Conservation (phyloP, 23 tunicate species). For the Ciona savignyi region DNA sequence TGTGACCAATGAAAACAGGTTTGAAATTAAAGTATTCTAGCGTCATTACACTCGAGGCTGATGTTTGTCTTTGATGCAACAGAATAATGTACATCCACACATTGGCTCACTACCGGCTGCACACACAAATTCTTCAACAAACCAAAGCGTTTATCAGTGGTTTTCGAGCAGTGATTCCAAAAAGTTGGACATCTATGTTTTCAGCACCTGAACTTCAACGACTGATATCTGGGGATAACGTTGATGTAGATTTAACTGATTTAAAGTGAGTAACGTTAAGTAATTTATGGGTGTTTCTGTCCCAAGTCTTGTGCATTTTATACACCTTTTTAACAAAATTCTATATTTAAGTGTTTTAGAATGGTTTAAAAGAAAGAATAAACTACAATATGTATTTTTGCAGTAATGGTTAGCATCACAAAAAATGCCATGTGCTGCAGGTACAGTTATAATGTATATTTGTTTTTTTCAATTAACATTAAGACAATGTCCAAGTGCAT, state of each 20-base stretch:
- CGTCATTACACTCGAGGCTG: background rate
- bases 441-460: too few relatives aligned
- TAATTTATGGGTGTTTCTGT: too few relatives aligned
- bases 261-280: constrained; percentile 59
- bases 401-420: too few relatives aligned
- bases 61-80: background rate
- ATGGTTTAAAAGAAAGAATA: too few relatives aligned
- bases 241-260: constrained; percentile 78
- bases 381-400: too few relatives aligned
- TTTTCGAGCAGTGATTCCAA: constrained; percentile 62
- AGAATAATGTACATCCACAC: constrained; percentile 96
- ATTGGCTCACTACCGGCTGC: constrained; percentile 89
- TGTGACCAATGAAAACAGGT: constrained; percentile 94
- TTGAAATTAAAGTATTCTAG: background rate
- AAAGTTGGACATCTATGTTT: constrained; percentile 89
- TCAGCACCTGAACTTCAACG: constrained; percentile 95
- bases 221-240: constrained; percentile 91
- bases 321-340: too few relatives aligned
- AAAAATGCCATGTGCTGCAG: too few relatives aligned
- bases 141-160: constrained; percentile 80
- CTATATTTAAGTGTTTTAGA: too few relatives aligned
- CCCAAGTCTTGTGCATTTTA: too few relatives aligned
- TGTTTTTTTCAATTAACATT: too few relatives aligned
- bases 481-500: too few relatives aligned
- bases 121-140: constrained; percentile 87